Evolutionary conservation across 2,888 invertebrate genomes (phyloP).

Genomic region (Troilus luridus): DNA sequence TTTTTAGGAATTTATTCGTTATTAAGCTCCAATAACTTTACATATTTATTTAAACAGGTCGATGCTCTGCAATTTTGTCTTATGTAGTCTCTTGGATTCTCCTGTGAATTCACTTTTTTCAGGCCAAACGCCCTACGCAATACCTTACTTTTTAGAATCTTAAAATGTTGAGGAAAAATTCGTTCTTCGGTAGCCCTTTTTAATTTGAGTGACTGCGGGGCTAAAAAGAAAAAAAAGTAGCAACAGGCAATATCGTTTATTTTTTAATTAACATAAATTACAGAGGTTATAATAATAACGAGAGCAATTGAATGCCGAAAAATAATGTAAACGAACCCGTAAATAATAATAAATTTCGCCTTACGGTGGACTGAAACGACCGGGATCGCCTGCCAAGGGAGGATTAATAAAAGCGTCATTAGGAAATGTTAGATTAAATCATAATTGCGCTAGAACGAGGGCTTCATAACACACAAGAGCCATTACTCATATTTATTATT

Average conservation of each 20-base stretch:
- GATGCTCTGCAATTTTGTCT: too few relatives aligned
- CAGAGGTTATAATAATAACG: too few relatives aligned
- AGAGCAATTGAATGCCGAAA: constrained; percentile 1
- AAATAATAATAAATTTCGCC: neutral
- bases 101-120: too few relatives aligned
- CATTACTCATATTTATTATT: constrained; percentile 4
- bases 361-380: neutral
- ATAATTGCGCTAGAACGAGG: neutral
- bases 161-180: too few relatives aligned
- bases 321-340: neutral
- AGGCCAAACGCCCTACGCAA: too few relatives aligned
- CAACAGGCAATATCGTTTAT: neutral
- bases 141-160: too few relatives aligned
- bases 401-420: neutral
- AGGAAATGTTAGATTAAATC: constrained; percentile 22
- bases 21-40: too few relatives aligned
- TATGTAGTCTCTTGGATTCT: too few relatives aligned
- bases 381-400: neutral
- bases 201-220: too few relatives aligned
- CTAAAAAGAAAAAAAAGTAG: neutral
- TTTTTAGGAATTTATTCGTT: too few relatives aligned
- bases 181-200: too few relatives aligned
- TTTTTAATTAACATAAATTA: neutral
- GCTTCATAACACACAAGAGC: neutral
- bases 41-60: too few relatives aligned